These are phyloP conservation scores for Triplophysa siluroides DNA, from an alignment of 2,113 vertebrate species.

Conservation along the genomic window DNA sequence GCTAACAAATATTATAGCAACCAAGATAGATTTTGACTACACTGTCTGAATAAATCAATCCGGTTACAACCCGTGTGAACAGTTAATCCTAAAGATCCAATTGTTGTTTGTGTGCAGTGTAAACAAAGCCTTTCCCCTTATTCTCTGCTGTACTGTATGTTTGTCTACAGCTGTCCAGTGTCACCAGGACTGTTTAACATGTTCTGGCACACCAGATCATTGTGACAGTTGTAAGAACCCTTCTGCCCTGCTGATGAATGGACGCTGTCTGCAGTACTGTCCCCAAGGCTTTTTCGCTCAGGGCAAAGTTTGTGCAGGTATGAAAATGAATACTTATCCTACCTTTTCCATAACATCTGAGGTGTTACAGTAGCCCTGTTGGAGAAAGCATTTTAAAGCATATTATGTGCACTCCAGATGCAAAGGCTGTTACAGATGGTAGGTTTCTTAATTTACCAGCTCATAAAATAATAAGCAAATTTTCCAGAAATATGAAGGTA, in stretches of 20 bases:
- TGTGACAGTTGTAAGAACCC: constrained; percentile 78
- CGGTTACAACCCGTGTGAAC: too few species aligned
- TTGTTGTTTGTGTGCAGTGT: too few species aligned
- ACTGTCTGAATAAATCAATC: too few species aligned
- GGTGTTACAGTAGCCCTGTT: background rate
- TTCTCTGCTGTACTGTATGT: constrained; percentile 28
- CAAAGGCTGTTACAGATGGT: too few species aligned
- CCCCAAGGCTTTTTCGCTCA: constrained; percentile 74
- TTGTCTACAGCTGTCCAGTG: constrained; percentile 69
- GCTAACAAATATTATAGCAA: too few species aligned
- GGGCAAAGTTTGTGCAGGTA: constrained; percentile 77
- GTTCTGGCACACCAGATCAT: constrained; percentile 70
- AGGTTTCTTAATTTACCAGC: too few species aligned
- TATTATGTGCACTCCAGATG: too few species aligned
- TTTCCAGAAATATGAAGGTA: too few species aligned
- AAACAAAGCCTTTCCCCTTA: background rate
- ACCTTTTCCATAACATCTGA: background rate
- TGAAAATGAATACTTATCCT: constrained; percentile 1
- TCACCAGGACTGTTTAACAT: constrained; percentile 79
- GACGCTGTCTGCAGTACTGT: constrained; percentile 77
- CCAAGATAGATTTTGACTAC: too few species aligned
- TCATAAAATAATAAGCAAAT: too few species aligned
- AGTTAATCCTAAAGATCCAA: too few species aligned
- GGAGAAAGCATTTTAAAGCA: too few species aligned
- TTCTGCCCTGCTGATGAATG: constrained; percentile 66